Evolutionary conservation across 2,888 invertebrate species (phyloP), one percentile per base, ranked within the genome.

Genomic region (Bugula neritina): DNA sequence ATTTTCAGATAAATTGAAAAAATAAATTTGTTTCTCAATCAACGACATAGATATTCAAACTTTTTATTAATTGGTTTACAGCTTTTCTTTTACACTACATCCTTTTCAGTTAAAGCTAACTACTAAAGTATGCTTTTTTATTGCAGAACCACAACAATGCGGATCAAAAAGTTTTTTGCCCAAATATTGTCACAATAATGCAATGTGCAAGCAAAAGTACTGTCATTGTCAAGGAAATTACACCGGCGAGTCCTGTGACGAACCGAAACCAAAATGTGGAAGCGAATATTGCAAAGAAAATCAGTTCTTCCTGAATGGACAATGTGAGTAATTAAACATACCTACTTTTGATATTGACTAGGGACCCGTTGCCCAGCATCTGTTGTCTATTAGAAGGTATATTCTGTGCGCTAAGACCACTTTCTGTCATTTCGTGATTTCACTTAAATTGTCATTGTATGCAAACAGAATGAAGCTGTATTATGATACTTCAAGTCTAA

Each of bases 221-320:
- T 63, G 63, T 31, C 27, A 31, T 3, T 63, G 63, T 34, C 27
- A 10, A 31, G 63, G 27, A 2, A 27, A 5, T 5, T 63, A 31
- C 63, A 63, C 34, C 5, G 63, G 63, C 2, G 31, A 31, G 25
- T 63, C 17, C 29, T 63, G 63, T n/a, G 29, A 63, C 31, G 27
- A 13, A 27, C 10, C 10, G n/a, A 63, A 63, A n/a, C 13, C 10
- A 29, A 13, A 31, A 3, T 63, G 63, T n/a, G 63, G 63, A 10
- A 31, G 63, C 27, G 31, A n/a, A n/a, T 17, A 31, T 13, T 63
- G 63, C 31, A 5, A 2, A 25, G 17, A 13, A 10, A 31, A 27
- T 25, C 25, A 63, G n/a, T 63, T 63, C 63, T 63, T 27, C n/a
- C 27, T 63, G 1, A 63, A 63, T 63, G 63, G 31, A 63, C 5